Conservation (phyloP, 2,797 vertebrate species). For the Apogon talboti region DNA sequence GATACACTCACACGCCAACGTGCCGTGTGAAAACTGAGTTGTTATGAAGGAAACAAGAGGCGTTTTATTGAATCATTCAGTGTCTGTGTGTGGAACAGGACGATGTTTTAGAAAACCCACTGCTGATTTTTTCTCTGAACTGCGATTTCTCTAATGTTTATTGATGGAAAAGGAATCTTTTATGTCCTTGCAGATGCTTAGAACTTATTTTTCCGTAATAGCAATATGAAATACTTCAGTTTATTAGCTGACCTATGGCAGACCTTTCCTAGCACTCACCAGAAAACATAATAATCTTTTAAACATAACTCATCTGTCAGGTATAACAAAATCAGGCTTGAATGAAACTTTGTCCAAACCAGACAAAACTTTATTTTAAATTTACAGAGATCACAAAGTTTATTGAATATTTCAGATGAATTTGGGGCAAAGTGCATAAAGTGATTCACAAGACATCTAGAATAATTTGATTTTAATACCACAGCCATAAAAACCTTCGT, state of each 20-base stretch:
- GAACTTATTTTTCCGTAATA: slow-evolving; percentile 8
- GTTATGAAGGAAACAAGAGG: slow-evolving; percentile 32
- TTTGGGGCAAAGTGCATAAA: neutral
- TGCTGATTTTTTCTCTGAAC: slow-evolving; percentile 24
- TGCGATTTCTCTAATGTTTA: slow-evolving; percentile 18
- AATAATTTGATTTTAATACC: slow-evolving; percentile 2
- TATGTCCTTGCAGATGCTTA: slow-evolving; percentile 23
- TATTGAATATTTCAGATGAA: neutral
- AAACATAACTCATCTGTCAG: neutral
- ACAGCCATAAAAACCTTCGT: neutral
- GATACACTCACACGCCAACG: slow-evolving; percentile 20
- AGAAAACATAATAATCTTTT: neutral
- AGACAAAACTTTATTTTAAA: slow-evolving; percentile 9
- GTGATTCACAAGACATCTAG: neutral
- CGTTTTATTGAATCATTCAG: slow-evolving; percentile 43
- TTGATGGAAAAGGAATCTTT: slow-evolving; percentile 15
- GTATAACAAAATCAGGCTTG: slow-evolving; percentile 6
- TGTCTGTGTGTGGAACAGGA: slow-evolving; percentile 13
- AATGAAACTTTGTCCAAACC: neutral
- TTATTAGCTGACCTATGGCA: neutral
- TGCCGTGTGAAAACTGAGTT: slow-evolving; percentile 33
- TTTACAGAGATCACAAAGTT: neutral
- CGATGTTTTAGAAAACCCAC: slow-evolving; percentile 31
- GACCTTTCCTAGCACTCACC: neutral
- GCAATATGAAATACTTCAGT: slow-evolving; percentile 6